phyloP scores from a whole-genome alignment of 1,140 invertebrate genomes.

The Pararge aegeria region DNA sequence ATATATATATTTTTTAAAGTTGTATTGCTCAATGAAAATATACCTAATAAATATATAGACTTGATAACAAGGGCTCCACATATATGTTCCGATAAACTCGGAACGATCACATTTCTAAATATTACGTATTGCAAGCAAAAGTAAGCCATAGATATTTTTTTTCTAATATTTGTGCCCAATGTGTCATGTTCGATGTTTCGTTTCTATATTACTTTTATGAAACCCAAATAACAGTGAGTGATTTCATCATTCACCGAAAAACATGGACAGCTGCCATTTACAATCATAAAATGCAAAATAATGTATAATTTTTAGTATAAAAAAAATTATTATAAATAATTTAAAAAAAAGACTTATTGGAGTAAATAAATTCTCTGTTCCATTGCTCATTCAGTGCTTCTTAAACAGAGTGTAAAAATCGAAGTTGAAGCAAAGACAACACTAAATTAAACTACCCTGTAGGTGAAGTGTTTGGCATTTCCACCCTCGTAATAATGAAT shows the following conservation, averaged over 20 bases:
- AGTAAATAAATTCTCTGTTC: conserved; percentile 80
- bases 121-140: conserved; percentile 62
- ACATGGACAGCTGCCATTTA: conserved; percentile 74
- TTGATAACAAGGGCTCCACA: conserved; percentile 56
- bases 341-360: conserved; percentile 71
- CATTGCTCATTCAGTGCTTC: conserved; percentile 74
- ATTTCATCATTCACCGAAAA: conserved; percentile 60
- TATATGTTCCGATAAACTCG: conserved; percentile 43
- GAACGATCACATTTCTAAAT: conserved; percentile 50
- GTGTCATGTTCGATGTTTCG: conserved; percentile 78
- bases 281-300: conserved; percentile 76
- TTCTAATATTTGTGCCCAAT: conserved; percentile 73
- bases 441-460: conserved; percentile 34
- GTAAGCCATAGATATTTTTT: conserved; percentile 60
- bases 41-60: conserved; percentile 44
- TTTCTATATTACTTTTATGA: conserved; percentile 65
- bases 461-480: conserved; percentile 21
- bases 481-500: too few species aligned
- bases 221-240: conserved; percentile 65
- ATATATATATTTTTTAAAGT: conserved; percentile 44
- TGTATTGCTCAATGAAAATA: conserved; percentile 63
- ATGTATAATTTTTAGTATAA: conserved; percentile 72
- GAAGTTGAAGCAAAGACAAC: conserved; percentile 24
- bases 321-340: conserved; percentile 66
- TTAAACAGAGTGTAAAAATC: conserved; percentile 67